A percentile compares a stretch with the other conserved stretches of the same genome.
Conservation (phyloP, 2,888 invertebrate genomes). For the Pachydiplax longipennis region DNA sequence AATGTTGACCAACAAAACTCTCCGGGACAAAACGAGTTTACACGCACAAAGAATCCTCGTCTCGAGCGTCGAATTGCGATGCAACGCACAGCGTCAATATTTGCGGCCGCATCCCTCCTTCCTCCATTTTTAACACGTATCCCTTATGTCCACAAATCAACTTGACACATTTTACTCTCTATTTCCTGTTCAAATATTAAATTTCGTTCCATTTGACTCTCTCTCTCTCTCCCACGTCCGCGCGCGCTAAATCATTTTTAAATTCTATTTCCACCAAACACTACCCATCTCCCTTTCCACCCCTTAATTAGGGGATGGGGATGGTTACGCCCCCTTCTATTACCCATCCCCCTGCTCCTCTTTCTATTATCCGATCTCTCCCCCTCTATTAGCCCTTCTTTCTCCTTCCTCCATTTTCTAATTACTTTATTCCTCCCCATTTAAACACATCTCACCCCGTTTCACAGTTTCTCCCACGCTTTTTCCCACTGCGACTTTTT, state of each 20-base stretch:
- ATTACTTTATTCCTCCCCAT: neutral
- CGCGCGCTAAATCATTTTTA: neutral
- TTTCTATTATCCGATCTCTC: neutral
- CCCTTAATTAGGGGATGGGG: too few relatives aligned
- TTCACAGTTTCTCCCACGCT: neutral
- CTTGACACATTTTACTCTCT: constrained; percentile 1
- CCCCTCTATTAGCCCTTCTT: neutral
- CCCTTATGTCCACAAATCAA: neutral
- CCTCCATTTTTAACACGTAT: neutral
- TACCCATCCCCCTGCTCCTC: neutral
- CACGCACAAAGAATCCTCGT: neutral
- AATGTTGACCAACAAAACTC: neutral
- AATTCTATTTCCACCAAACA: neutral
- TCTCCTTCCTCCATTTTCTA: neutral
- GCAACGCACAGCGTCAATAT: neutral
- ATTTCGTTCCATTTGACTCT: neutral
- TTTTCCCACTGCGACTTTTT: neutral
- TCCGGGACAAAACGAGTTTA: neutral
- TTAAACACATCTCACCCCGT: neutral
- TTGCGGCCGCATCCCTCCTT: neutral
- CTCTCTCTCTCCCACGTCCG: too few relatives aligned
- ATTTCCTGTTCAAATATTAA: neutral
- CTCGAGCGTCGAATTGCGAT: neutral
- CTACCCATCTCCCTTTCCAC: neutral
- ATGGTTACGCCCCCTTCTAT: neutral